Conservation (phyloP, 2,797 vertebrate genomes). For the Macroramphosus scolopax region DNA sequence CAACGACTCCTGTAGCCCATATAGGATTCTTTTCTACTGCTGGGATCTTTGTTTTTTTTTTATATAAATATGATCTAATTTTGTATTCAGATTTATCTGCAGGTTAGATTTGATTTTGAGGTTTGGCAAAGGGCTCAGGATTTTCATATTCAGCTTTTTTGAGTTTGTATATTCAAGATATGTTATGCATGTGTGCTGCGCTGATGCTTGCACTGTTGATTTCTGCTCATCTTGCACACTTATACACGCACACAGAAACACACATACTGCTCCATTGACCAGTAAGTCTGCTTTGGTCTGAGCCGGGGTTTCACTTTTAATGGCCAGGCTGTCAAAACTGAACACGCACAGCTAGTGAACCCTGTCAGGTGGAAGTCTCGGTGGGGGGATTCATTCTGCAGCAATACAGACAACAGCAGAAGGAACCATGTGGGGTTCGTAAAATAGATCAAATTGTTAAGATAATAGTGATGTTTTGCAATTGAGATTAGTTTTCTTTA, state of each 20-base stretch:
- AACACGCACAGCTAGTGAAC: constrained; percentile 70
- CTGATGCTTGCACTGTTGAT: constrained; percentile 36
- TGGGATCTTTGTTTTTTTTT: constrained; percentile 49
- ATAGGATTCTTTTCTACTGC: constrained; percentile 35
- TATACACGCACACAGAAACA: background rate
- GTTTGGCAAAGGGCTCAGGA: constrained; percentile 44
- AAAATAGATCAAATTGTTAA: constrained; percentile 10
- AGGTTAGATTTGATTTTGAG: constrained; percentile 57
- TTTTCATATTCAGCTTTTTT: constrained; percentile 26
- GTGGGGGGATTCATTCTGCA: background rate
- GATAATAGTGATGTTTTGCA: constrained; percentile 21
- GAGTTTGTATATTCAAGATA: constrained; percentile 47
- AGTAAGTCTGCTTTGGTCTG: constrained; percentile 32
- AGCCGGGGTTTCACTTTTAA: constrained; percentile 51
- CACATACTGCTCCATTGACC: constrained; percentile 58
- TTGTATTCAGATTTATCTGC: constrained; percentile 63
- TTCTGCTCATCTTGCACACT: constrained; percentile 21
- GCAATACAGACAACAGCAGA: constrained; percentile 4
- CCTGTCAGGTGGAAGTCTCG: constrained; percentile 16
- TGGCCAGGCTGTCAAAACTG: constrained; percentile 66
- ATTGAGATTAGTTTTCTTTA: background rate
- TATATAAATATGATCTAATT: constrained; percentile 47
- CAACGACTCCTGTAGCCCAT: constrained; percentile 31
- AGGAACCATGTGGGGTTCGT: constrained; percentile 7
- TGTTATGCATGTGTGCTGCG: constrained; percentile 58